These are phyloP conservation scores for Gastrophryne carolinensis DNA, from an alignment of 2,797 vertebrate genomes.

Conservation along the genomic window DNA sequence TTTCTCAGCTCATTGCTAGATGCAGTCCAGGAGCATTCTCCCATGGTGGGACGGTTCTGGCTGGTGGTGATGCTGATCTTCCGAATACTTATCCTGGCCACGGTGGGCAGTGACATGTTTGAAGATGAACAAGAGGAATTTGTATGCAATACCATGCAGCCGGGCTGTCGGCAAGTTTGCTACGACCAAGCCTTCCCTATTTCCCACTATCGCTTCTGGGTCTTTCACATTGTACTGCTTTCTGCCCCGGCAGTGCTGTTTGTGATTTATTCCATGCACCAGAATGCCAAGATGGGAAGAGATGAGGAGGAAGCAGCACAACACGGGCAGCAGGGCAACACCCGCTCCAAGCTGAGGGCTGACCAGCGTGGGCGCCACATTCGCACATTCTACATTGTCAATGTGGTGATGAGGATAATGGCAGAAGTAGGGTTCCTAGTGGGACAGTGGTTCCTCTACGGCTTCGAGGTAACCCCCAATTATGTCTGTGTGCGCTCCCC, in stretches of 20 bases:
- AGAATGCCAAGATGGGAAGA: slow-evolving; percentile 66
- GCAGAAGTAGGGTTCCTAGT: slow-evolving; percentile 80
- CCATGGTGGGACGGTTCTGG: slow-evolving; percentile 91
- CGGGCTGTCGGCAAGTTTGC: slow-evolving; percentile 89
- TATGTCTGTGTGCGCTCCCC: slow-evolving; percentile 78
- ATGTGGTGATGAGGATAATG: slow-evolving; percentile 76
- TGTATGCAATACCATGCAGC: slow-evolving; percentile 90
- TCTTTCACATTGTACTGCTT: slow-evolving; percentile 89
- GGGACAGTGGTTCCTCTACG: slow-evolving; percentile 81
- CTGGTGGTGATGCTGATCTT: slow-evolving; percentile 89
- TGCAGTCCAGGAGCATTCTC: slow-evolving; percentile 79
- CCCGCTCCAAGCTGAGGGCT: background rate
- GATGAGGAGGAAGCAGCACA: background rate
- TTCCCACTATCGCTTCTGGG: slow-evolving; percentile 94
- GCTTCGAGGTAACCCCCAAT: slow-evolving; percentile 80
- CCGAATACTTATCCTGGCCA: slow-evolving; percentile 87
- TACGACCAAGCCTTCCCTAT: slow-evolving; percentile 88
- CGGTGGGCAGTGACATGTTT: slow-evolving; percentile 87
- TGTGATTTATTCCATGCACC: slow-evolving; percentile 83
- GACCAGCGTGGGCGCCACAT: slow-evolving; percentile 56
- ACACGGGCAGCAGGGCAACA: background rate
- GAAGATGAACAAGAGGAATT: slow-evolving; percentile 90
- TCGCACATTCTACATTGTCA: slow-evolving; percentile 77
- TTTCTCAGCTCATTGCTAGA: slow-evolving; percentile 80
- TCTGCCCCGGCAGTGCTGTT: slow-evolving; percentile 85